phyloP scores from a whole-genome alignment of 1,140 invertebrate genomes.

The Neuroterus valhalla region DNA sequence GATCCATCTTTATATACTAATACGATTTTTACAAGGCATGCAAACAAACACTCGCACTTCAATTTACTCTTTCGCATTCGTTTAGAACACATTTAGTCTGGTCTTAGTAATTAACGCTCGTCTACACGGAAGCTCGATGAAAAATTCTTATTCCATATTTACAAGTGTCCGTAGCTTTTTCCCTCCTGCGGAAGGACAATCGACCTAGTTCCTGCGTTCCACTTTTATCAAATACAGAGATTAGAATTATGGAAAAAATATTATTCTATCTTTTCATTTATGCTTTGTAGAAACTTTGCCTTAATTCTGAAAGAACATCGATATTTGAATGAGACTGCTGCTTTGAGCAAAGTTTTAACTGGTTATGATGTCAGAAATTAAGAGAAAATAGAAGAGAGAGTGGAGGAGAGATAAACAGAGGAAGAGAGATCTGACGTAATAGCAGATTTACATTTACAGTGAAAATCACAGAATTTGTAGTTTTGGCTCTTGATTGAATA shows the following conservation, averaged over 20 bases:
- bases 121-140: constrained; percentile 26
- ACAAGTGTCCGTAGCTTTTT: neutral
- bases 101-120: constrained; percentile 17
- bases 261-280: constrained; percentile 24
- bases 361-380: neutral
- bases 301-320: constrained; percentile 8
- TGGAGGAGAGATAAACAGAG: constrained; percentile 14
- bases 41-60: constrained; percentile 20
- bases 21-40: constrained; percentile 18
- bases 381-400: constrained; percentile 21
- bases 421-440: neutral
- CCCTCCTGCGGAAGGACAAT: neutral
- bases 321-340: constrained; percentile 18
- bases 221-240: constrained; percentile 14
- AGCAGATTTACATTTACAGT: neutral
- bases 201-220: neutral
- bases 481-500: neutral
- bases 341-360: constrained; percentile 21
- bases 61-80: constrained; percentile 22
- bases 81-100: constrained; percentile 21
- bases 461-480: neutral
- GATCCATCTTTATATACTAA: neutral
- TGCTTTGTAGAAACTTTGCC: neutral
- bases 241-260: constrained; percentile 18
- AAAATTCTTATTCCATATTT: constrained; percentile 28